A percentile compares a stretch with the other conserved stretches of the same genome.
phyloP scores from a whole-genome alignment of 1,140 invertebrate genomes.

The Drepana arcuata region DNA sequence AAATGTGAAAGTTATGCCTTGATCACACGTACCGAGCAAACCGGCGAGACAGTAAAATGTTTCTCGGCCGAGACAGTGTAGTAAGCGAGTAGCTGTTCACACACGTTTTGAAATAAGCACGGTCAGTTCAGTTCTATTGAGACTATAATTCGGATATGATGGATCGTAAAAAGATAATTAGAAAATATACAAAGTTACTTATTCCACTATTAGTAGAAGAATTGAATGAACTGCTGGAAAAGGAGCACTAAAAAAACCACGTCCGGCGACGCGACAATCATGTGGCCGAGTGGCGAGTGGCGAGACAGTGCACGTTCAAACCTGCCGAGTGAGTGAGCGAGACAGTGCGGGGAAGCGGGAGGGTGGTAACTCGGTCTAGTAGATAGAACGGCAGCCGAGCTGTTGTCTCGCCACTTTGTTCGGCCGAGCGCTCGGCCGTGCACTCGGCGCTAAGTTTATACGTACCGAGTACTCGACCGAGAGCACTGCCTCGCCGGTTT shows the following conservation, averaged over 20 bases:
- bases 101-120: too few relatives aligned
- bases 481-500: not conserved
- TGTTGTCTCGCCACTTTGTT: not conserved
- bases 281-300: not conserved
- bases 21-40: not conserved
- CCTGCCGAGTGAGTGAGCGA: not conserved
- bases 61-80: not conserved
- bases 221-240: too few relatives aligned
- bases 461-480: slow-evolving; percentile 1
- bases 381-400: not conserved
- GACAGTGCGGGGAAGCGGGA: not conserved
- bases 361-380: not conserved
- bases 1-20: too few relatives aligned
- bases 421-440: slow-evolving; percentile 1
- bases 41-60: not conserved
- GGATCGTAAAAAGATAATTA: too few relatives aligned
- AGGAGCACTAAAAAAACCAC: too few relatives aligned
- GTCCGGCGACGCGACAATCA: too few relatives aligned
- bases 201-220: too few relatives aligned
- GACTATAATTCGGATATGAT: too few relatives aligned
- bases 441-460: slow-evolving; percentile 1
- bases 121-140: too few relatives aligned
- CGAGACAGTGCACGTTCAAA: not conserved
- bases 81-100: too few relatives aligned
- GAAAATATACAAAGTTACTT: too few relatives aligned